Evolutionary conservation across 2,888 invertebrate genomes (phyloP).

Genomic region (Panopea generosa): DNA sequence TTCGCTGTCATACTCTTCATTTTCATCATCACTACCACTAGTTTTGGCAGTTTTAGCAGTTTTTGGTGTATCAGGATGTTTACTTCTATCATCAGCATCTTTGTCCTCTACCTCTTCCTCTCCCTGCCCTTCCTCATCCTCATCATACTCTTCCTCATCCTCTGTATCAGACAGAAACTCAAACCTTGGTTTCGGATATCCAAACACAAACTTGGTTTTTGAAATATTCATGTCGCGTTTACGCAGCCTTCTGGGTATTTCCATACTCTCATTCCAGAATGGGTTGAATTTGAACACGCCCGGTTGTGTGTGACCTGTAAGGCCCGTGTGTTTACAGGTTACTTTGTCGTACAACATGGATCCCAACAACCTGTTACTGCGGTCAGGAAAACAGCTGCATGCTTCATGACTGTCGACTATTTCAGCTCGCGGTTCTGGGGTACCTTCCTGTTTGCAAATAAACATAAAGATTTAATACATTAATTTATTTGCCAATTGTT

Average conservation of each 20-base stretch:
- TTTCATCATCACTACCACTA: slow-evolving; percentile 8
- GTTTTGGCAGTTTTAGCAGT: slow-evolving; percentile 7
- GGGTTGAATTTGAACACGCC: slow-evolving; percentile 60
- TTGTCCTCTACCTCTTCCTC: slow-evolving; percentile 9
- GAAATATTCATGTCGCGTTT: slow-evolving; percentile 53
- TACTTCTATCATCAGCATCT: neutral
- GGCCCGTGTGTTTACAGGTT: slow-evolving; percentile 36
- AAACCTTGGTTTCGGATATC: slow-evolving; percentile 52
- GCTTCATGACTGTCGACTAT: slow-evolving; percentile 50
- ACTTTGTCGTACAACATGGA: slow-evolving; percentile 60
- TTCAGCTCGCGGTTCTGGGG: slow-evolving; percentile 54
- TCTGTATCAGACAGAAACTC: slow-evolving; percentile 53
- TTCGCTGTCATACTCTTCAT: slow-evolving; percentile 22
- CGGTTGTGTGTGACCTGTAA: slow-evolving; percentile 51
- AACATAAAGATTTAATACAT: too few relatives aligned
- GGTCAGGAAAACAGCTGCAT: slow-evolving; percentile 56
- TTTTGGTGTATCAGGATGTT: slow-evolving; percentile 18
- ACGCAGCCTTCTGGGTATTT: slow-evolving; percentile 40
- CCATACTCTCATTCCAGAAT: slow-evolving; percentile 62
- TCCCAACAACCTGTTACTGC: slow-evolving; percentile 42
- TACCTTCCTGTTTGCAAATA: slow-evolving; percentile 28
- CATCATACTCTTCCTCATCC: slow-evolving; percentile 36
- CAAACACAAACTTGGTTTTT: slow-evolving; percentile 49
- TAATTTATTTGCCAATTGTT: too few relatives aligned
- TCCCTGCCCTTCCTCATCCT: slow-evolving; percentile 13